phyloP scores from a whole-genome alignment of 2,797 vertebrate species.

The Enteromius thamalakanensis region DNA sequence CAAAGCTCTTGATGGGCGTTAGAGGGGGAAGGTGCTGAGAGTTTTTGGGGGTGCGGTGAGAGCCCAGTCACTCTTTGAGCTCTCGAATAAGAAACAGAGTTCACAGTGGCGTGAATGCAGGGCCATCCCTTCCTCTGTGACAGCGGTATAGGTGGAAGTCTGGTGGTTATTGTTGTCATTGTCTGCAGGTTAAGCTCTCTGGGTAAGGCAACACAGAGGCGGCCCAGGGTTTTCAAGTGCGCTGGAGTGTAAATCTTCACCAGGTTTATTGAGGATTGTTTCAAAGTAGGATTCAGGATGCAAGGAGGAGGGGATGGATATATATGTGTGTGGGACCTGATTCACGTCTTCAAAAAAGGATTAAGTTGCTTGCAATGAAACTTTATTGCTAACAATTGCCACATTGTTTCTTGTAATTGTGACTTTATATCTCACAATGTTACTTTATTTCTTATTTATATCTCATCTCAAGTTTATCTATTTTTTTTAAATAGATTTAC shows the following conservation, averaged over 20 bases:
- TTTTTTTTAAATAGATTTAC: background rate
- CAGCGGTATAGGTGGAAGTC: conserved; percentile 64
- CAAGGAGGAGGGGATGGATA: conserved; percentile 15
- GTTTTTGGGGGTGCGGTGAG: conserved; percentile 67
- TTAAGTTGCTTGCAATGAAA: conserved; percentile 12
- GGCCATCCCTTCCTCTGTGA: conserved; percentile 62
- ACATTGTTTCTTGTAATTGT: background rate
- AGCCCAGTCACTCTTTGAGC: conserved; percentile 52
- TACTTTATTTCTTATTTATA: background rate
- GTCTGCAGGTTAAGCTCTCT: conserved; percentile 59
- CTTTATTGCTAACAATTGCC: background rate
- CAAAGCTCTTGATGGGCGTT: conserved; percentile 48
- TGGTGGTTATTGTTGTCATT: conserved; percentile 70
- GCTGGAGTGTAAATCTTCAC: conserved; percentile 45
- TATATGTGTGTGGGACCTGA: conserved; percentile 62
- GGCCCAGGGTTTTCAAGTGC: conserved; percentile 52
- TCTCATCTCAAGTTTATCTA: background rate
- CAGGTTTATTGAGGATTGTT: conserved; percentile 51
- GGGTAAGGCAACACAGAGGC: conserved; percentile 50
- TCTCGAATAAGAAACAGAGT: conserved; percentile 51
- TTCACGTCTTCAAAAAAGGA: conserved; percentile 61
- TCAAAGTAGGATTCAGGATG: conserved; percentile 37
- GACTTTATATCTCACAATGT: background rate
- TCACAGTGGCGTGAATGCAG: conserved; percentile 52
- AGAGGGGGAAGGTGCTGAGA: conserved; percentile 33